Base-by-base conservation (phyloP, 2,888 invertebrate genomes). In the Xanthorhoe designata region DNA sequence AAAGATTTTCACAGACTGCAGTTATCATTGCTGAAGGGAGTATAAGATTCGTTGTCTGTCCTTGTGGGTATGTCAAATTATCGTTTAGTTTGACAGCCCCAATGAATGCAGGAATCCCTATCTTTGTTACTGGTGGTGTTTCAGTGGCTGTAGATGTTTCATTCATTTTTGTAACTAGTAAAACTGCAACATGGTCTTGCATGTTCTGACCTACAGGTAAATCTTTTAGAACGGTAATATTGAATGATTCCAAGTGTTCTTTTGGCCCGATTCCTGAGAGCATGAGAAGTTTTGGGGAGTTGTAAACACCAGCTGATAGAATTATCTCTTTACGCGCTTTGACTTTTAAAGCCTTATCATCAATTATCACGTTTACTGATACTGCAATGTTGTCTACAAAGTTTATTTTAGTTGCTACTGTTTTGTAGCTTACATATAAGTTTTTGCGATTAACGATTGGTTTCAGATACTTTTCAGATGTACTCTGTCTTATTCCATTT, bases 251-350 rank as follows among this genome's bases (percentile, higher is more conserved):
- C 1, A 94, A 73, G 38, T 91, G 84, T 0, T 82, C 69, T 49
- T 68, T 77, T 0, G 91, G 91, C 1, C 94, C 94, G 1, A 94
- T 77, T 0, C 94, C 94, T 0, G 94, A 94, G 0, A 94, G 74
- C 84, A 92, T 88, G 0, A 94, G 77, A 0, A 94, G 69, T 69
- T 93, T 87, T 0, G 94, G 92, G 0, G 90, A 86, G 62, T 91
- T 89, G 18, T 91, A 81, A 2, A 85, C 78, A 2, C 94, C 94
- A 0, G 90, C 90, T 0, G 89, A 86, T 13, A 94, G 24, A 50
- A 94, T 90, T 0, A 94, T 81, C 71, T 94, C 94, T 68, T 87
- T 92, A 17, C 68, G 85, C 0, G 85, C 89, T 17, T 61, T 60
- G 0, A 75, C 59, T n/a, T 19, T 73, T 17, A 66, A 70, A 10